Conservation (phyloP, 2,113 vertebrate species). For the Falco punctatus region DNA sequence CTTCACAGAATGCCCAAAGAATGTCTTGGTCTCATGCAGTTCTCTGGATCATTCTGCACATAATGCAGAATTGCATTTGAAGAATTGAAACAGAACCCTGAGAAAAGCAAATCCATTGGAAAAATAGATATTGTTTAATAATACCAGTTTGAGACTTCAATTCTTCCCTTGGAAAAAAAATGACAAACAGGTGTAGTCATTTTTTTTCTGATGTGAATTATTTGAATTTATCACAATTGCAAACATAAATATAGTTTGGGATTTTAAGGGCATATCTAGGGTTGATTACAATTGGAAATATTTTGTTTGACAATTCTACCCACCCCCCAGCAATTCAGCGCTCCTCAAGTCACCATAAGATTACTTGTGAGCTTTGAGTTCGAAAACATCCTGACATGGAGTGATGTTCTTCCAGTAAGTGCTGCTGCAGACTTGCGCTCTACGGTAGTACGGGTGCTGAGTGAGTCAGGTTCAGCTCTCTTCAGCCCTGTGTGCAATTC, state of each 20-base stretch:
- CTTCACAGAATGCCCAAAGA: background rate
- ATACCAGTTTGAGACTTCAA: conserved; percentile 30
- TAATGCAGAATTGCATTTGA: background rate
- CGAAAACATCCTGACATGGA: background rate
- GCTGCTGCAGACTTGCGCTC: background rate
- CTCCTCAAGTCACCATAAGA: conserved; percentile 5
- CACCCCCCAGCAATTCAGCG: background rate
- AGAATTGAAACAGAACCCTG: conserved; percentile 61
- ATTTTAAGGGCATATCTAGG: conserved; percentile 14
- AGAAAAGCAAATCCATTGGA: conserved; percentile 59
- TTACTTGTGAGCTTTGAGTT: conserved; percentile 9
- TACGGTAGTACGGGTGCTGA: background rate
- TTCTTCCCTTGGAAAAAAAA: conserved; percentile 2
- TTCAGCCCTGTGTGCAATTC: conserved; percentile 81
- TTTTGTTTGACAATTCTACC: conserved; percentile 21
- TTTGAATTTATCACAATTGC: conserved; percentile 2
- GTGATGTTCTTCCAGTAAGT: background rate
- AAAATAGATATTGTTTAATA: background rate
- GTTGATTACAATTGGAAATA: conserved; percentile 15
- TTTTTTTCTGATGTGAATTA: background rate
- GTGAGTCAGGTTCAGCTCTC: background rate
- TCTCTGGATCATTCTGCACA: background rate
- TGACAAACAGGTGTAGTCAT: background rate
- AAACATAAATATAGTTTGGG: conserved; percentile 45
- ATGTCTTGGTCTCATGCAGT: background rate